Conservation (phyloP, 2,888 invertebrate genomes). For the Fragum whitleyi region DNA sequence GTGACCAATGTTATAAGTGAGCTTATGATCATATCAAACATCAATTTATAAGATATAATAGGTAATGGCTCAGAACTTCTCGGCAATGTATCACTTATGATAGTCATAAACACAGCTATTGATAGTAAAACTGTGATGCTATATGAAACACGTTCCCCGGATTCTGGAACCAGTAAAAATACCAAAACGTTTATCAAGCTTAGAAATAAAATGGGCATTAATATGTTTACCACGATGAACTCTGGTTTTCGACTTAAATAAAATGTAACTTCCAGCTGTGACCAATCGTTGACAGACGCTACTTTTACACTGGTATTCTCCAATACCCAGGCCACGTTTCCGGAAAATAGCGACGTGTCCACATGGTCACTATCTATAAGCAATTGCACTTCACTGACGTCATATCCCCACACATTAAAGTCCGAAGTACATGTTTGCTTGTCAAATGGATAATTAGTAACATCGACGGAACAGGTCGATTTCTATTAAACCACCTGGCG, state of each 20-base stretch:
- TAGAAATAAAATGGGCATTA: constrained; percentile 64
- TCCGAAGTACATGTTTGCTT: constrained; percentile 39
- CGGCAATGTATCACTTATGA: constrained; percentile 20
- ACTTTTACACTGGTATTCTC: not conserved
- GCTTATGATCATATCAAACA: constrained; percentile 60
- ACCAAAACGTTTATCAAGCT: constrained; percentile 65
- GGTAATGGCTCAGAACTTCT: constrained; percentile 11
- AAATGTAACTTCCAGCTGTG: not conserved
- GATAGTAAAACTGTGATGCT: constrained; percentile 66
- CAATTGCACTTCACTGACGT: constrained; percentile 31
- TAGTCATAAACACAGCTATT: constrained; percentile 66
- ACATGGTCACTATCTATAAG: not conserved
- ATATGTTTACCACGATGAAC: constrained; percentile 62
- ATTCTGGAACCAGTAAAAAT: constrained; percentile 58
- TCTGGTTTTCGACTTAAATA: constrained; percentile 42
- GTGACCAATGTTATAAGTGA: constrained; percentile 61
- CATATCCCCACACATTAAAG: constrained; percentile 38
- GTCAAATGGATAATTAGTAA: constrained; percentile 46
- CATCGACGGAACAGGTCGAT: constrained; percentile 43
- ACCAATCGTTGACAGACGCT: not conserved
- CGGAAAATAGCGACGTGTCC: constrained; percentile 3
- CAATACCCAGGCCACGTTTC: not conserved
- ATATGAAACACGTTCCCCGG: constrained; percentile 48
- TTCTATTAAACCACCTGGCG: constrained; percentile 34
- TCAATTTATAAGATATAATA: constrained; percentile 2